These are phyloP conservation scores for Alca torda DNA, from an alignment of 2,797 vertebrate genomes.

Conservation along the genomic window DNA sequence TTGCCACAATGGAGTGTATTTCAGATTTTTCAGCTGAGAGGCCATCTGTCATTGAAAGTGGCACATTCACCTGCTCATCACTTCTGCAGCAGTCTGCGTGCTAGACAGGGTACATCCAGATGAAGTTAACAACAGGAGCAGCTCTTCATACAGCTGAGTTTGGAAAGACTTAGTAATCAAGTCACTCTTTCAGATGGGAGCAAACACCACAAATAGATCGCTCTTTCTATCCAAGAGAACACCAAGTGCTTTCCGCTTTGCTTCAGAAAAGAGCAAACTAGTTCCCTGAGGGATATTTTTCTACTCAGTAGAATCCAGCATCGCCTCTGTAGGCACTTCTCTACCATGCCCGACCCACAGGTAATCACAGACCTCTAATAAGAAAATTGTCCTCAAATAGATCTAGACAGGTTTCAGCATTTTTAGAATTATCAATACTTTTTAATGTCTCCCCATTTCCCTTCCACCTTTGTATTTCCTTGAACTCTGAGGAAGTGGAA, in stretches of 20 bases:
- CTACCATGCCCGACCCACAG: background rate
- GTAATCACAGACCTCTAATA: background rate
- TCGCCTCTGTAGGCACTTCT: background rate
- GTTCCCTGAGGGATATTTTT: background rate
- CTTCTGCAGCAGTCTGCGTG: background rate
- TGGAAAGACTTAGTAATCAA: slow-evolving; percentile 27
- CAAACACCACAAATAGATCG: background rate
- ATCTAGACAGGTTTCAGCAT: background rate
- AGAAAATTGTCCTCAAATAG: background rate
- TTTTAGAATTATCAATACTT: background rate
- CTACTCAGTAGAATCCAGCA: background rate
- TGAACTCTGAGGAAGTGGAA: background rate
- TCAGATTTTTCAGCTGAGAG: slow-evolving; percentile 9
- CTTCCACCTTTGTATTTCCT: background rate
- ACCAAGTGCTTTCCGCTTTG: background rate
- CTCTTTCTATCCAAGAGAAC: slow-evolving; percentile 22
- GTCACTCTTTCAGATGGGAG: background rate
- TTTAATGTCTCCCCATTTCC: background rate
- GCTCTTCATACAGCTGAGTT: background rate
- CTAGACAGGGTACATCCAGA: background rate
- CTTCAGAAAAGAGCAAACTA: slow-evolving; percentile 7
- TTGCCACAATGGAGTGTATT: slow-evolving; percentile 25
- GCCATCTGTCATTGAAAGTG: slow-evolving; percentile 32
- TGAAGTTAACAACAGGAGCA: slow-evolving; percentile 1
- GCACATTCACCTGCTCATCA: slow-evolving; percentile 16